A percentile compares a stretch with the other conserved stretches of the same genome.
These are phyloP conservation scores for Dendrocincla tyrannina DNA, from an alignment of 2,797 vertebrate genomes.

Conservation along the genomic window DNA sequence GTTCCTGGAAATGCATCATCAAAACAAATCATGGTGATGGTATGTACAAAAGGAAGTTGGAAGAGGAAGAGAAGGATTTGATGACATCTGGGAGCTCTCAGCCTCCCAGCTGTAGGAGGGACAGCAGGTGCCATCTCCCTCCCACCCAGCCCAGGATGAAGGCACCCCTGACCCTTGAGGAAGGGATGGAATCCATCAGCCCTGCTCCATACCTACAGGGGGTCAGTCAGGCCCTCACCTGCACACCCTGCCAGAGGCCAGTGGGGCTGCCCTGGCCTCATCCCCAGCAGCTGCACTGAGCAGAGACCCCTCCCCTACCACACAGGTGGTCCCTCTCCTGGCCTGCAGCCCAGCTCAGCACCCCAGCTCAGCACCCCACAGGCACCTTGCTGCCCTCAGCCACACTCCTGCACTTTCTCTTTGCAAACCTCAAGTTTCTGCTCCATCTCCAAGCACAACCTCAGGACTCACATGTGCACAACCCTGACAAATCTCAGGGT, in stretches of 20 bases:
- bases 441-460: background rate
- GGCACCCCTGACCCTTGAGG: background rate
- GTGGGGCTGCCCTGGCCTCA: background rate
- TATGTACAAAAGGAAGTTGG: background rate
- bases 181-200: background rate
- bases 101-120: background rate
- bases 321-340: fast-evolving
- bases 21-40: background rate
- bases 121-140: background rate
- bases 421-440: background rate
- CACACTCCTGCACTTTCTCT: background rate
- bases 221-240: background rate
- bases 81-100: background rate
- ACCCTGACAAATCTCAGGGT: fast-evolving
- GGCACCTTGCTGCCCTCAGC: background rate
- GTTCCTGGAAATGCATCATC: background rate
- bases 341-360: background rate
- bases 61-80: background rate
- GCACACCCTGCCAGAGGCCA: background rate
- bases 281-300: background rate
- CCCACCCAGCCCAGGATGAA: background rate
- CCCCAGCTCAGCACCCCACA: background rate
- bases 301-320: background rate
- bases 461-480: background rate
- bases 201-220: background rate